These are phyloP conservation scores for Nibea coibor DNA, from an alignment of 2,113 vertebrate genomes.

Conservation along the genomic window DNA sequence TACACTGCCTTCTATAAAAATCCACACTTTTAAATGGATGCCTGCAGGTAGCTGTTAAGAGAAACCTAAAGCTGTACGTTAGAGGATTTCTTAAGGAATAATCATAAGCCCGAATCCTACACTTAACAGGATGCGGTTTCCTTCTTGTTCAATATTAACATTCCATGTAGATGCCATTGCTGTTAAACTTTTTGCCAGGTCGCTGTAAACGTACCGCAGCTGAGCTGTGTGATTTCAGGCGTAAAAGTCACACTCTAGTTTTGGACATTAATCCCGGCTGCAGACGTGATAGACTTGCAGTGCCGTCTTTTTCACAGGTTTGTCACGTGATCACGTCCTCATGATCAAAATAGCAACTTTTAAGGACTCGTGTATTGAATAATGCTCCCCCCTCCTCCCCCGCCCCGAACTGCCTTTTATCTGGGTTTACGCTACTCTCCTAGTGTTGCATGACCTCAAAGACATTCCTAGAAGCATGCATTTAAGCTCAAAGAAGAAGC, in stretches of 20 bases:
- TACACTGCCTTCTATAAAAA: conserved; percentile 76
- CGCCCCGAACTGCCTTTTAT: conserved; percentile 72
- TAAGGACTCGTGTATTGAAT: conserved; percentile 66
- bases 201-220: conserved; percentile 44
- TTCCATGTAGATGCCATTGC: conserved; percentile 70
- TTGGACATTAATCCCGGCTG: conserved; percentile 59
- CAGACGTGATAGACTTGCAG: conserved; percentile 49
- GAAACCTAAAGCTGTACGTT: conserved; percentile 57
- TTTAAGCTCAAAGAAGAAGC: conserved; percentile 74
- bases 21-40: conserved; percentile 61
- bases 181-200: conserved; percentile 46
- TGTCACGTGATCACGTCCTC: conserved; percentile 56
- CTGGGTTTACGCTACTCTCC: conserved; percentile 67
- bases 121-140: conserved; percentile 34
- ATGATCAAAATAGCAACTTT: conserved; percentile 61
- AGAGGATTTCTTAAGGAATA: conserved; percentile 55
- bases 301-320: conserved; percentile 53
- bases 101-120: conserved; percentile 25
- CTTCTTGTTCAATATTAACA: conserved; percentile 55
- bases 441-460: conserved; percentile 83
- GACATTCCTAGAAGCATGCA: conserved; percentile 81
- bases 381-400: conserved; percentile 50
- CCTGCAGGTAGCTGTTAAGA: conserved; percentile 62
- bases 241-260: conserved; percentile 39
- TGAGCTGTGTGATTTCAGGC: conserved; percentile 65